Evolutionary conservation across 2,113 vertebrate genomes (phyloP).

Genomic region (Apodemus sylvaticus): DNA sequence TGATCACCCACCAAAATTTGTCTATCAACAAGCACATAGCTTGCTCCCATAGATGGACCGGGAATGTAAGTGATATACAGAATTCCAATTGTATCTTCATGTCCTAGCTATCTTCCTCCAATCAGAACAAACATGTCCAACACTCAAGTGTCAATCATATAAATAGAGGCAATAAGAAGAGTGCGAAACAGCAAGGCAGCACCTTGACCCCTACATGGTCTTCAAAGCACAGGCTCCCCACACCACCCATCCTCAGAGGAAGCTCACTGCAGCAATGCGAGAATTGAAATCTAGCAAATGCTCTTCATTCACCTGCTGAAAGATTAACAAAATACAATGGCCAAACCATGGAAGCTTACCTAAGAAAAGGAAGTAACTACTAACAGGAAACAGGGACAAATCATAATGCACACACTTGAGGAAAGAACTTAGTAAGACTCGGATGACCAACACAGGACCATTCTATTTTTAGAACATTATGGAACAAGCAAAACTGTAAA

Average conservation of each 20-base stretch:
- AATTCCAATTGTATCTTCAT: background rate
- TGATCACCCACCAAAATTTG: background rate
- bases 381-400: background rate
- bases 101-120: background rate
- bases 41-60: background rate
- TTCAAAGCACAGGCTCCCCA: background rate
- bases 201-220: background rate
- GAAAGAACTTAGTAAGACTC: background rate
- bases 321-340: background rate
- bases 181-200: background rate
- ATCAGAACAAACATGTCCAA: background rate
- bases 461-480: too few species aligned
- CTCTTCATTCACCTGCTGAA: background rate
- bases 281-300: background rate
- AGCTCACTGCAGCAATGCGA: background rate
- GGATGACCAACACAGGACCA: background rate
- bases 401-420: too few species aligned
- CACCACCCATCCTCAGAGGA: background rate
- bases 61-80: background rate
- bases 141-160: background rate
- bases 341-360: rapidly evolving
- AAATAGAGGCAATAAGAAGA: background rate
- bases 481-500: background rate
- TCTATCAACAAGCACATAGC: background rate
- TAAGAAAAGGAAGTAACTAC: background rate